These are phyloP conservation scores for Teleiodes luculella DNA, from an alignment of 2,888 invertebrate genomes.

Conservation along the genomic window DNA sequence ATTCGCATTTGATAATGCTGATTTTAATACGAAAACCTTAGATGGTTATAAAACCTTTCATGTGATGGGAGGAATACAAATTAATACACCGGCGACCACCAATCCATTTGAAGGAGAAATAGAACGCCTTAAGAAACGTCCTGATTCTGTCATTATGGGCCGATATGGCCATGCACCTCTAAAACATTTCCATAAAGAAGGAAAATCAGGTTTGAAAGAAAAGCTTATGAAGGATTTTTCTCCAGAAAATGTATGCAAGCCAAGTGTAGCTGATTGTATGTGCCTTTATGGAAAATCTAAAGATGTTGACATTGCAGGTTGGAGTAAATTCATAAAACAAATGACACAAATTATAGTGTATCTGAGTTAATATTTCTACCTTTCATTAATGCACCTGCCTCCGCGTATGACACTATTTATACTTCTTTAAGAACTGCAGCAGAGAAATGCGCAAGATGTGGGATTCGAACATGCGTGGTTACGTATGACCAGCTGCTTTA, in stretches of 20 bases:
- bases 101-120: too few relatives aligned
- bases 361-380: conserved; percentile 29
- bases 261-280: not conserved
- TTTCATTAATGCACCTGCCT: conserved; percentile 36
- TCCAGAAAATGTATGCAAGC: too few relatives aligned
- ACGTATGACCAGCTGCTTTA: conserved; percentile 40
- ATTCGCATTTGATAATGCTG: too few relatives aligned
- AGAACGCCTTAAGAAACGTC: too few relatives aligned
- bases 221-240: too few relatives aligned
- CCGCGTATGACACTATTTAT: conserved; percentile 30
- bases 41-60: conserved; percentile 25
- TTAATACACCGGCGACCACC: not conserved
- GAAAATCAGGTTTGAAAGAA: too few relatives aligned
- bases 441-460: conserved; percentile 19
- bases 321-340: conserved; percentile 37
- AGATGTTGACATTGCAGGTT: conserved; percentile 24
- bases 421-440: conserved; percentile 26
- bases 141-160: too few relatives aligned
- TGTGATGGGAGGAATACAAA: conserved; percentile 23
- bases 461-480: conserved; percentile 29
- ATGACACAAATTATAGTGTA: conserved; percentile 25
- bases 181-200: too few relatives aligned
- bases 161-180: too few relatives aligned
- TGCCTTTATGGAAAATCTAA: conserved; percentile 22
- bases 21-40: conserved; percentile 24